Evolutionary conservation across 2,113 vertebrate genomes (phyloP).

Genomic region (Cyprinodon tularosa): DNA sequence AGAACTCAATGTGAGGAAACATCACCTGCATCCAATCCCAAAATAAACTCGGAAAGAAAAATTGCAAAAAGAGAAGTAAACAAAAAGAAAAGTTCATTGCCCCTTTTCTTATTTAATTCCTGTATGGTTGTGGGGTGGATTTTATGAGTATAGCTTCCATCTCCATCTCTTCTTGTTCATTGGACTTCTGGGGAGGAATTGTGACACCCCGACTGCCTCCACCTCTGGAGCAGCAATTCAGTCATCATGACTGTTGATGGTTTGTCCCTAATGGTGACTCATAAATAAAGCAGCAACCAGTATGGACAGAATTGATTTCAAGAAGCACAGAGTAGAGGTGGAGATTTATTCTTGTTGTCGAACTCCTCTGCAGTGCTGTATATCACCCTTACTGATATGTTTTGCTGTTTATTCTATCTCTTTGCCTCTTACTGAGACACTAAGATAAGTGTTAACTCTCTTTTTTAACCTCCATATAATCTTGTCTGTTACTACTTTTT

Average conservation of each 20-base stretch:
- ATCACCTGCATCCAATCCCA: not conserved
- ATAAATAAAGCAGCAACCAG: constrained; percentile 72
- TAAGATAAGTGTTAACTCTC: constrained; percentile 29
- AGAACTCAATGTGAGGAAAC: constrained; percentile 5
- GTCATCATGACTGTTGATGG: constrained; percentile 60
- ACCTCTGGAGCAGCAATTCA: constrained; percentile 38
- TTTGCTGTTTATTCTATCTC: constrained; percentile 47
- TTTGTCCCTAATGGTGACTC: constrained; percentile 62
- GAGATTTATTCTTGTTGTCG: constrained; percentile 65
- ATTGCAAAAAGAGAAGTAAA: not conserved
- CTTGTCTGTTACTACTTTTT: constrained; percentile 26
- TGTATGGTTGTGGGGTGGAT: not conserved
- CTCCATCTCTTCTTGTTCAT: constrained; percentile 10
- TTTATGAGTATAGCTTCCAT: not conserved
- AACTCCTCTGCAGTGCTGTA: constrained; percentile 52
- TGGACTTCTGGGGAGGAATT: constrained; percentile 17
- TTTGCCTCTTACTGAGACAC: constrained; percentile 19
- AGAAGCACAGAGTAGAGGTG: constrained; percentile 54
- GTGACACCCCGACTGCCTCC: constrained; percentile 18
- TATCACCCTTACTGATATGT: constrained; percentile 65
- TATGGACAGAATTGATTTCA: constrained; percentile 73
- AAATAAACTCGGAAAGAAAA: constrained; percentile 7
- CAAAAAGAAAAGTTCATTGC: not conserved
- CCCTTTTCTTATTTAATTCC: constrained; percentile 6
- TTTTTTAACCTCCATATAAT: constrained; percentile 38